Evolutionary conservation across 2,113 vertebrate genomes (phyloP).

Genomic region (Sylvietta virens): DNA sequence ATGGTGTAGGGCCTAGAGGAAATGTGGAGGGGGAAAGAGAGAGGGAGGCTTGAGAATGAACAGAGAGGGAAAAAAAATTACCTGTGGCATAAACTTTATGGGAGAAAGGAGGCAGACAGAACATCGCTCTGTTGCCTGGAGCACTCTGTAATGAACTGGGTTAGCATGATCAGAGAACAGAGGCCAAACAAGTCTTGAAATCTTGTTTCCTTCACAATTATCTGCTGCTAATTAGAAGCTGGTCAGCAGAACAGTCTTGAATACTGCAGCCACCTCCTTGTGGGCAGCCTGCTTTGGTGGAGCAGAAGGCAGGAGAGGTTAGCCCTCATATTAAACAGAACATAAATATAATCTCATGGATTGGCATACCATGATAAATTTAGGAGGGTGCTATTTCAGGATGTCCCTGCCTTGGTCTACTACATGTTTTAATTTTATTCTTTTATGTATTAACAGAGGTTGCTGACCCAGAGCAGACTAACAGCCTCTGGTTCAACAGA

Average conservation of each 20-base stretch:
- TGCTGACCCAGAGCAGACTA: neutral
- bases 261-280: neutral
- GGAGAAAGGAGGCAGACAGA: neutral
- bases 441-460: neutral
- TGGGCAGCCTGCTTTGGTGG: neutral
- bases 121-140: neutral
- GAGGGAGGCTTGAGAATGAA: neutral
- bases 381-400: neutral
- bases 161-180: neutral
- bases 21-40: neutral
- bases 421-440: neutral
- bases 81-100: fast-evolving
- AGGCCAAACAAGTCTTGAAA: neutral
- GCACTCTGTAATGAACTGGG: neutral
- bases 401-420: neutral
- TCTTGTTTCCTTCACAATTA: neutral
- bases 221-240: neutral
- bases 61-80: neutral
- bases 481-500: neutral
- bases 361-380: neutral
- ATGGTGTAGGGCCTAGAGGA: neutral
- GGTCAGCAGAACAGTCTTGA: neutral
- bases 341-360: neutral
- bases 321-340: neutral
- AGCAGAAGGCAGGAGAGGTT: neutral